A percentile compares a stretch with the other conserved stretches of the same genome.
Evolutionary conservation across 2,888 invertebrate species (phyloP).

Genomic region (Heliconius ismenius): DNA sequence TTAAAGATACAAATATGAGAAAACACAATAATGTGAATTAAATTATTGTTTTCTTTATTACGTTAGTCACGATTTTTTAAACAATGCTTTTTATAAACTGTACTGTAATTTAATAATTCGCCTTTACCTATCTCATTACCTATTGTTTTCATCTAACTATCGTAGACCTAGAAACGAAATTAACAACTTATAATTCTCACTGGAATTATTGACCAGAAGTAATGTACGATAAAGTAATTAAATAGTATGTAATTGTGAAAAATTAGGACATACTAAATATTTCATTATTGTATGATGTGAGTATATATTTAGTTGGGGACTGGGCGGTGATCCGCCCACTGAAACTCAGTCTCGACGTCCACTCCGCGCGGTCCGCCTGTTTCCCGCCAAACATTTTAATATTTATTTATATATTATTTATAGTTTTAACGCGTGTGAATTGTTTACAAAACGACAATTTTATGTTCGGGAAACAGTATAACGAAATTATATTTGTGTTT

Average conservation of each 20-base stretch:
- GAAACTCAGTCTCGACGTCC: conserved; percentile 80
- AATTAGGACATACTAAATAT: conserved; percentile 52
- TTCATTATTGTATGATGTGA: conserved; percentile 67
- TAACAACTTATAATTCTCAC: background rate
- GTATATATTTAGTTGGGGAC: conserved; percentile 54
- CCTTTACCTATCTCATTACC: background rate
- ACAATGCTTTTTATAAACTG: conserved; percentile 5
- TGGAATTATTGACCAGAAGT: background rate
- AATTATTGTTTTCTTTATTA: conserved; percentile 10
- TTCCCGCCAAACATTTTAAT: conserved; percentile 56
- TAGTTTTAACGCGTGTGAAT: conserved; percentile 50
- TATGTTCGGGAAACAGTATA: conserved; percentile 58
- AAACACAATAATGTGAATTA: conserved; percentile 1
- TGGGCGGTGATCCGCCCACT: conserved; percentile 75
- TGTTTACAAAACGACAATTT: conserved; percentile 48
- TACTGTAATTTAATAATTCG: background rate
- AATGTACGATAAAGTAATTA: background rate
- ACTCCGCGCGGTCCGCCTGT: conserved; percentile 82
- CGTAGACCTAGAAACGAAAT: background rate
- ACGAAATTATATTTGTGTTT: conserved; percentile 61
- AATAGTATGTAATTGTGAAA: conserved; percentile 12
- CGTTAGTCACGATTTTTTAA: conserved; percentile 3
- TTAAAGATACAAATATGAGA: background rate
- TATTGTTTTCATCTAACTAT: background rate
- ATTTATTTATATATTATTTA: conserved; percentile 44